Conservation (phyloP, 2,888 invertebrate genomes). For the Chaitophorus viminalis region DNA sequence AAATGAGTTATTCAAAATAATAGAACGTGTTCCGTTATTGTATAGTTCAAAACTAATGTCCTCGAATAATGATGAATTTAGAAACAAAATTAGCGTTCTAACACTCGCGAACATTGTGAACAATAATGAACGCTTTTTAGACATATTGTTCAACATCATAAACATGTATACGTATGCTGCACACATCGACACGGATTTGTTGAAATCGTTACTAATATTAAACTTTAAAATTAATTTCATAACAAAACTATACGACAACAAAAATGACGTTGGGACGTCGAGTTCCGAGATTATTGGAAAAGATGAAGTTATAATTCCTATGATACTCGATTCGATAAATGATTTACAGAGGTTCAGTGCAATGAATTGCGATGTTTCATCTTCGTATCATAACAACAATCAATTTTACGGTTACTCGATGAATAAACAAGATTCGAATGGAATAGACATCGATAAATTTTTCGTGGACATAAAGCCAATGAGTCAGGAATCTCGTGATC, state of each 20-base stretch:
- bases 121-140: background rate
- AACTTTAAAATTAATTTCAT: too few species aligned
- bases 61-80: background rate
- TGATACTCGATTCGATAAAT: background rate
- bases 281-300: background rate
- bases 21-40: background rate
- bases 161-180: background rate
- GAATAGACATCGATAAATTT: background rate
- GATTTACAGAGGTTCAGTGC: background rate
- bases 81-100: background rate
- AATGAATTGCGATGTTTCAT: background rate
- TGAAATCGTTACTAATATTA: background rate
- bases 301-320: background rate
- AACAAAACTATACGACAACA: too few species aligned
- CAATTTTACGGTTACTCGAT: background rate
- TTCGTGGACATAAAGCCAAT: background rate
- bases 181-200: background rate
- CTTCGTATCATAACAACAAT: background rate
- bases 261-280: background rate
- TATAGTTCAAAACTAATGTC: fast-evolving
- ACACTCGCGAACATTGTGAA: background rate
- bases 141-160: background rate
- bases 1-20: background rate
- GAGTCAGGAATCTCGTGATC: background rate
- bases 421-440: too few species aligned